Conservation (phyloP, 2,113 vertebrate species). For the Ceyx melanurus region DNA sequence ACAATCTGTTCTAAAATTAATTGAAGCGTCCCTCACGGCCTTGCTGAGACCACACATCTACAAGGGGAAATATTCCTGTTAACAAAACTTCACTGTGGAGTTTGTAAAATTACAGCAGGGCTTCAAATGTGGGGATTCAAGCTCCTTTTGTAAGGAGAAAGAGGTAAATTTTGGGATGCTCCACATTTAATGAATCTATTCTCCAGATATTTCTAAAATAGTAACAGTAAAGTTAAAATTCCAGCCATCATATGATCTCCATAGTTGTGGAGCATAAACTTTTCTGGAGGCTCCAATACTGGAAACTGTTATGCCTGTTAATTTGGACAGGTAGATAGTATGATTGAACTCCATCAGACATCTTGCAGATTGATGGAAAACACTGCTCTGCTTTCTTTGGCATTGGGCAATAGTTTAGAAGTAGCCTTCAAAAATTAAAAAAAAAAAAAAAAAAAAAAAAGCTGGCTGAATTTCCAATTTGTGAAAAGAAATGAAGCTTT, state of each 20-base stretch:
- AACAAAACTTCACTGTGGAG: background rate
- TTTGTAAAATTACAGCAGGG: background rate
- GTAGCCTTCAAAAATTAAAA: background rate
- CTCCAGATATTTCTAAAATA: background rate
- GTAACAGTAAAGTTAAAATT: background rate
- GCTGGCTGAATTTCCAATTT: background rate
- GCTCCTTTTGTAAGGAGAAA: background rate
- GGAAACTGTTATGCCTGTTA: constrained; percentile 17
- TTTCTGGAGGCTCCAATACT: constrained; percentile 7
- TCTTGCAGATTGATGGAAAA: constrained; percentile 27
- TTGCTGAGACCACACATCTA: background rate
- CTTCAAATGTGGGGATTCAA: background rate
- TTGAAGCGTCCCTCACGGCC: background rate
- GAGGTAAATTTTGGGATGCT: background rate
- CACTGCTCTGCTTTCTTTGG: background rate
- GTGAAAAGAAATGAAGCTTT: background rate
- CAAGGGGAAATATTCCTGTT: background rate
- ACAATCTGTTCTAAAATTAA: background rate
- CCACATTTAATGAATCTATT: background rate
- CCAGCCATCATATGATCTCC: background rate
- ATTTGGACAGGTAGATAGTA: constrained; percentile 12
- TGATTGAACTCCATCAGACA: background rate
- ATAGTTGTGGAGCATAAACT: constrained; percentile 1
- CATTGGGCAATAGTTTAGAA: background rate
- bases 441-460: background rate